Conservation (phyloP, 2,888 invertebrate species). For the Prosopocoilus inquinatus region DNA sequence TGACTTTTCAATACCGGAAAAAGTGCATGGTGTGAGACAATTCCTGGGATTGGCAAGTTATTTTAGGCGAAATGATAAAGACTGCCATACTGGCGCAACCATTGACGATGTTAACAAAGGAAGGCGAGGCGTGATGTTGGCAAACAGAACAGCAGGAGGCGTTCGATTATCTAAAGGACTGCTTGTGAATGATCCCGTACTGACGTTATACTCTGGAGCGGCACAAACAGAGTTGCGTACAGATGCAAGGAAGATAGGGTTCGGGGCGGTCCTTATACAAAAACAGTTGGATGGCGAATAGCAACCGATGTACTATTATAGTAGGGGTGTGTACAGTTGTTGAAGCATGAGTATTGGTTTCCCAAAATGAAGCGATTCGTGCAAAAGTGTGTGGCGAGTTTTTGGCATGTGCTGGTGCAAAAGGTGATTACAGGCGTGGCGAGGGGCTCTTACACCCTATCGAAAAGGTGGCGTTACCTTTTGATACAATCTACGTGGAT, state of each 20-base stretch:
- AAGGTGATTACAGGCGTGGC: conserved; percentile 23
- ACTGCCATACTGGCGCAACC: conserved; percentile 20
- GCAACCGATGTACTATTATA: conserved; percentile 38
- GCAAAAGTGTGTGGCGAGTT: conserved; percentile 43
- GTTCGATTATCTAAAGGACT: conserved; percentile 24
- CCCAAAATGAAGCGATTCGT: conserved; percentile 42
- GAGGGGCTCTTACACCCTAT: conserved; percentile 31
- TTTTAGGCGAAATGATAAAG: conserved; percentile 8
- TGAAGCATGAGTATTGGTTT: conserved; percentile 45
- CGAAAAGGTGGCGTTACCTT: conserved; percentile 18
- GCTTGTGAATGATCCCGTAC: conserved; percentile 21
- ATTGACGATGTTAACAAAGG: conserved; percentile 27
- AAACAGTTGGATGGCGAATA: conserved; percentile 25
- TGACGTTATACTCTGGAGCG: conserved; percentile 22
- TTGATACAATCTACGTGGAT: conserved; percentile 27
- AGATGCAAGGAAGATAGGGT: conserved; percentile 31
- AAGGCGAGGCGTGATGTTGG: conserved; percentile 20
- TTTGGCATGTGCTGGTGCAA: conserved; percentile 35
- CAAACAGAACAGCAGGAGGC: conserved; percentile 15
- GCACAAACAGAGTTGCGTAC: conserved; percentile 27
- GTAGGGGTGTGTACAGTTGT: conserved; percentile 34
- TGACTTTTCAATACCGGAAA: conserved; percentile 1
- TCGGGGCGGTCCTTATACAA: conserved; percentile 34
- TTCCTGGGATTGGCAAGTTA: conserved; percentile 9
- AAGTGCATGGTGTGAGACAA: not conserved